phyloP scores from a whole-genome alignment of 2,888 invertebrate species.

The Gnatocerus cornutus region DNA sequence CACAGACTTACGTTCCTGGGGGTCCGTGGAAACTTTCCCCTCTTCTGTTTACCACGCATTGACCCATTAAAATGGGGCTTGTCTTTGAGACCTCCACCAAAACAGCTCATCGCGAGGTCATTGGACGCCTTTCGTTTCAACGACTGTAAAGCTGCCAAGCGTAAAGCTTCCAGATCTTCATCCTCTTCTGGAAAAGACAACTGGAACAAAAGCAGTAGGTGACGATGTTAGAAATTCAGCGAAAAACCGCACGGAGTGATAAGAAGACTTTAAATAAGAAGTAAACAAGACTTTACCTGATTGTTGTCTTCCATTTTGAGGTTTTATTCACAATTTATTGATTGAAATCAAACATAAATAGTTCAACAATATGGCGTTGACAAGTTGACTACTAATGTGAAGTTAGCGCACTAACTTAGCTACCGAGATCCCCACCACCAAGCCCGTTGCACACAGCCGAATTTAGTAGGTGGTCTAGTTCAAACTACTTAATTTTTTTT shows the following conservation, averaged over 20 bases:
- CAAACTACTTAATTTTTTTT: too few relatives aligned
- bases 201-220: conserved; percentile 52
- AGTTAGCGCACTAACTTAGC: too few relatives aligned
- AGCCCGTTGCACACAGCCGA: too few relatives aligned
- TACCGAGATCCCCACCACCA: too few relatives aligned
- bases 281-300: conserved; percentile 28
- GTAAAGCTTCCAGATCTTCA: conserved; percentile 72
- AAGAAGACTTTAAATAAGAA: not conserved
- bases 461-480: too few relatives aligned
- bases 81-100: conserved; percentile 12
- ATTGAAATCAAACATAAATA: conserved; percentile 43
- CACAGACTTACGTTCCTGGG: conserved; percentile 52
- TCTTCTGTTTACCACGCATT: conserved; percentile 52
- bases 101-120: not conserved
- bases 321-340: conserved; percentile 19
- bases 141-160: conserved; percentile 72
- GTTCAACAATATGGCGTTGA: conserved; percentile 42
- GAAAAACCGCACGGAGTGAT: conserved; percentile 1
- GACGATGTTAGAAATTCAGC: conserved; percentile 7
- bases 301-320: conserved; percentile 31
- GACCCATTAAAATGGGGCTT: conserved; percentile 44
- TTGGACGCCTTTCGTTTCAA: conserved; percentile 60
- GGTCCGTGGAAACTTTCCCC: conserved; percentile 55
- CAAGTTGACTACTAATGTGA: conserved; percentile 7
- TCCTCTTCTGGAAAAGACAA: conserved; percentile 71